Conservation (phyloP, 2,888 invertebrate genomes). For the Hirtodrosophila confusa region DNA sequence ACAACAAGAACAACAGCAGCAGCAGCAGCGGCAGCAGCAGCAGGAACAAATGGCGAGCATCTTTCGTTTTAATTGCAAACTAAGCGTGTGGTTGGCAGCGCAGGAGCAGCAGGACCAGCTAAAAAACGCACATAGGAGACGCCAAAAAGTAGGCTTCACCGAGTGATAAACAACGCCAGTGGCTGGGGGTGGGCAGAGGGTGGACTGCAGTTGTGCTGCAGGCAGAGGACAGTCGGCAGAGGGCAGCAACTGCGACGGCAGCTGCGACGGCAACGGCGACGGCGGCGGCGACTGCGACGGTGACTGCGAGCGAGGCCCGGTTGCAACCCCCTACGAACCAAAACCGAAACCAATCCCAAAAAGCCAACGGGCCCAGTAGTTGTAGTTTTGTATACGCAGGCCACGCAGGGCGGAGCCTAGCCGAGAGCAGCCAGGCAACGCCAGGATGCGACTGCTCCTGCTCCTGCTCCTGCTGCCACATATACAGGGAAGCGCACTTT, state of each 20-base stretch:
- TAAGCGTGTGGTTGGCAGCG: constrained; percentile 78
- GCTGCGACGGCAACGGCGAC: constrained; percentile 14
- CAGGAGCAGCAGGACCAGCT: constrained; percentile 19
- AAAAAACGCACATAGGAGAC: constrained; percentile 53
- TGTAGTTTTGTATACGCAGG: constrained; percentile 55
- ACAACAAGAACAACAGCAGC: constrained; percentile 12
- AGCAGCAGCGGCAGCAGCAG: constrained; percentile 20
- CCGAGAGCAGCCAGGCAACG: constrained; percentile 37
- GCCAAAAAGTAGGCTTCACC: constrained; percentile 76
- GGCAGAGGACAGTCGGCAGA: constrained; percentile 10
- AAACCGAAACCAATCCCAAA: constrained; percentile 73
- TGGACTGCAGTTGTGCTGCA: constrained; percentile 25
- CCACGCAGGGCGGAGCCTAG: constrained; percentile 60
- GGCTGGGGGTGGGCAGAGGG: not conserved
- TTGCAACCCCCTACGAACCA: constrained; percentile 70
- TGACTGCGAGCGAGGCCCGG: constrained; percentile 28
- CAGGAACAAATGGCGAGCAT: constrained; percentile 70
- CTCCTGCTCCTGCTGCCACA: too few relatives aligned
- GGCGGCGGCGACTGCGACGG: constrained; percentile 16
- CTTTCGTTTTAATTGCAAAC: constrained; percentile 81
- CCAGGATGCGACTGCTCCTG: constrained; percentile 19
- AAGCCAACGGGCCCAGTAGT: constrained; percentile 60
- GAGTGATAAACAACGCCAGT: constrained; percentile 72
- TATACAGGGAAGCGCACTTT: constrained; percentile 36
- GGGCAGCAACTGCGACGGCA: constrained; percentile 15